Percentiles rank a stretch among this genome's conserved stretches.
These are phyloP conservation scores for Teleogryllus oceanicus DNA, from an alignment of 2,888 invertebrate genomes.

Conservation along the genomic window DNA sequence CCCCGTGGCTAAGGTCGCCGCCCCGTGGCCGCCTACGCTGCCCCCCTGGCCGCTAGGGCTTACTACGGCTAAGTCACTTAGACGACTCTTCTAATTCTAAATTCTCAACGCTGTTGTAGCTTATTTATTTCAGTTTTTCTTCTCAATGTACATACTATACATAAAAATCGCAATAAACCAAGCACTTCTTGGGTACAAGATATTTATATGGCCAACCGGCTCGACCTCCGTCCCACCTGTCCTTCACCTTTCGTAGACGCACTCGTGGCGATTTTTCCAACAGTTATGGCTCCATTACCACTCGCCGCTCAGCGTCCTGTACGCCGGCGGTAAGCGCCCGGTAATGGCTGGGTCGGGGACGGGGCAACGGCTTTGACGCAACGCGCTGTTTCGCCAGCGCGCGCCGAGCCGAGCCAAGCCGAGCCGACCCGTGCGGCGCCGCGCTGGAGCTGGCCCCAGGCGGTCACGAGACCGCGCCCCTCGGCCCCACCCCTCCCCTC, in stretches of 20 bases:
- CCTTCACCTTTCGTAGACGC: neutral
- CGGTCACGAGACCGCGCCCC: neutral
- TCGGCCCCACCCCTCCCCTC: neutral
- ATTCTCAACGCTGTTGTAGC: constrained; percentile 19
- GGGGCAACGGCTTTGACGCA: constrained; percentile 5
- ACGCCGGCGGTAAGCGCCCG: neutral
- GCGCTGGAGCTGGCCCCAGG: neutral
- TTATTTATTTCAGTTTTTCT: neutral
- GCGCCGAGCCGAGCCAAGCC: neutral
- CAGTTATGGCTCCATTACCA: too few relatives aligned
- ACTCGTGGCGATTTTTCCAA: neutral
- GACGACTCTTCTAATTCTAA: neutral
- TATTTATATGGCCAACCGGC: neutral
- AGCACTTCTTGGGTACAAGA: neutral
- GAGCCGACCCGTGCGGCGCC: neutral
- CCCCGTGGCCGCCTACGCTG: constrained; percentile 26
- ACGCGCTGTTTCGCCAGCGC: neutral
- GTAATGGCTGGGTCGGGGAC: neutral
- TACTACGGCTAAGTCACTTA: constrained; percentile 25
- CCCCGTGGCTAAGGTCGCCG: neutral
- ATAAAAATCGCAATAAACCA: constrained; percentile 27
- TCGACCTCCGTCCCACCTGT: neutral
- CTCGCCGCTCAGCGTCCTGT: neutral
- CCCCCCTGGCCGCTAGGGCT: constrained; percentile 30
- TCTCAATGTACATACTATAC: neutral